Base-by-base conservation (phyloP, 2,113 vertebrate species). In the Sander lucioperca region DNA sequence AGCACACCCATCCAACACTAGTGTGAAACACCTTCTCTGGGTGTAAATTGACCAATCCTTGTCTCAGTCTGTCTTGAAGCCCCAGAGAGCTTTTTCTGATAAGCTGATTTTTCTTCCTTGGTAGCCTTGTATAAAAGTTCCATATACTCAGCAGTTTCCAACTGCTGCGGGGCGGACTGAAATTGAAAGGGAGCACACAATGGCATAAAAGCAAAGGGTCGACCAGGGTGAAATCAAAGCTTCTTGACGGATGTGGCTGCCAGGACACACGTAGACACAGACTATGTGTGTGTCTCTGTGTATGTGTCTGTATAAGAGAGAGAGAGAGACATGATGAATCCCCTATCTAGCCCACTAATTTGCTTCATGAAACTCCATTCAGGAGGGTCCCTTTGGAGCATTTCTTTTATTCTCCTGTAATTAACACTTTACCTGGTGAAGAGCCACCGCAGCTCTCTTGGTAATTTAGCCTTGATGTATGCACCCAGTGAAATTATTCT, bases 111-210 rank as follows among this genome's bases (percentile, higher is more conserved):
- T 86, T 83, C 43, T 80, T 82, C 63, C 43, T 48, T 1, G 11
- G 66, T 51, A 79, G 69, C 54, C 84, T 68, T 84, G 82, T 72
- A 74, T 50, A 87, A 89, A 86, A 81, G 68, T 86, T 83, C 33
- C n/a, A 88, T 86, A 50, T 39, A 81, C 89, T 92, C 88, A 86
- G 89, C 89, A 88, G 63, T 91, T 90, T 85, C 58, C 74, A 74
- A 83, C 80, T 77, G 59, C 85, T 21, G 54, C 39, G 19, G 79
- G 85, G 83, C 5, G 43, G 63, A 53, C 23, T 67, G 74, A 77
- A 88, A 89, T 85, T 88, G 83, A 77, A 89, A 79, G 63, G 48
- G 27, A 71, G 83, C 66, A 50, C 79, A 86, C 88, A 83, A 84
- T 80, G 82, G 76, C 70, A 71, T 76, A 36, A 86, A 86, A 85